Percentiles rank a stretch among this genome's conserved stretches.
Conservation (phyloP, 2,113 vertebrate genomes). For the Cochlearius cochlearius region DNA sequence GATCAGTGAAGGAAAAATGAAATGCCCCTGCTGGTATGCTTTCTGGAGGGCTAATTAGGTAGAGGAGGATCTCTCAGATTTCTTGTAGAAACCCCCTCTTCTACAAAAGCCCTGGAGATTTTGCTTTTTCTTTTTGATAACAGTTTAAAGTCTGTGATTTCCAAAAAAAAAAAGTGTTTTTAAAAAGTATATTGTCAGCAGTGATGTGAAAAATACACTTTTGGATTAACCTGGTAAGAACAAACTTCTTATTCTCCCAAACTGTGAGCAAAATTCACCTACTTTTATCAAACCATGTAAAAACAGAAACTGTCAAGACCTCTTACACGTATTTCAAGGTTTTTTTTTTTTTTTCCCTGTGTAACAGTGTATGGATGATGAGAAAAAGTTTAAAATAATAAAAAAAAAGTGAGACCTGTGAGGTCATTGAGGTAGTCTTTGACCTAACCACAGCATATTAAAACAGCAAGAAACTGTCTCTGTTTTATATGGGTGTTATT, state of each 20-base stretch:
- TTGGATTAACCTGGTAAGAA: background rate
- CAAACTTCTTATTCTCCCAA: background rate
- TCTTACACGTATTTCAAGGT: background rate
- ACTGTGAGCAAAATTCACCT: background rate
- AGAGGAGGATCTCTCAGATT: background rate
- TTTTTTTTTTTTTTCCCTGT: background rate
- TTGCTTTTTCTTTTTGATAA: background rate
- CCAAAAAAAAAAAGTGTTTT: background rate
- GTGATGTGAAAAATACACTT: background rate
- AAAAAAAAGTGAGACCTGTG: background rate
- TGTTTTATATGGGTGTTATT: background rate
- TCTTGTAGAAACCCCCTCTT: background rate
- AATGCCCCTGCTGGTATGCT: background rate
- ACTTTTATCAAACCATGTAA: background rate
- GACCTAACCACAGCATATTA: background rate
- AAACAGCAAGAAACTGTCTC: background rate
- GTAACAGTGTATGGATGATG: background rate
- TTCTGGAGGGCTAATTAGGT: constrained; percentile 9
- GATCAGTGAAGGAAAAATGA: background rate
- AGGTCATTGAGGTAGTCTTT: background rate
- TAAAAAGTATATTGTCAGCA: background rate
- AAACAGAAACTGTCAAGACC: background rate
- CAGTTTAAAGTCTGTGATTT: background rate
- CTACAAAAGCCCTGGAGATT: background rate
- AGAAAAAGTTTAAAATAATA: background rate